Conservation (phyloP, 2,888 invertebrate genomes). For the Cartodere bifasciata region DNA sequence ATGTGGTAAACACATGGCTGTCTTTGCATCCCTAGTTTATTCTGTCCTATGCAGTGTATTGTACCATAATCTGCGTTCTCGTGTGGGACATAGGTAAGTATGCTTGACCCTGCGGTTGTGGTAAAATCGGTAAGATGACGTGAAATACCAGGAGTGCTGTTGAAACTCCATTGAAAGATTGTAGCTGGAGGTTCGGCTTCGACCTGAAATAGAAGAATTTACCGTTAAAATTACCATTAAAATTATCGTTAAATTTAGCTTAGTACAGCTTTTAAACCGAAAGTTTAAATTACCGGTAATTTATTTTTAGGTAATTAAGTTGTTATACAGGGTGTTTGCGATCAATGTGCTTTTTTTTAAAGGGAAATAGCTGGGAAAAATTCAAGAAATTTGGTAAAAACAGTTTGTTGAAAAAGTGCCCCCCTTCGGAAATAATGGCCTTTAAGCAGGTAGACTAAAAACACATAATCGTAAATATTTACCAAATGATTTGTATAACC, state of each 20-base stretch:
- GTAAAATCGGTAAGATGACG: conserved; percentile 34
- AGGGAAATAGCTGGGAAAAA: too few relatives aligned
- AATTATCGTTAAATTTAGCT: too few relatives aligned
- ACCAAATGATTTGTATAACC: too few relatives aligned
- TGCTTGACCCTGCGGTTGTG: conserved; percentile 29
- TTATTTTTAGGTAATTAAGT: conserved; percentile 1
- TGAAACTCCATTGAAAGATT: conserved; percentile 52
- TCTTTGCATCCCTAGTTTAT: conserved; percentile 55
- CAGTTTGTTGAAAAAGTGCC: too few relatives aligned
- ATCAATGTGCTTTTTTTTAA: too few relatives aligned
- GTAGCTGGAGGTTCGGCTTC: conserved; percentile 63
- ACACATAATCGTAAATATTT: too few relatives aligned
- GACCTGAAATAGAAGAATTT: conserved; percentile 42
- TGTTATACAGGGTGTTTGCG: too few relatives aligned
- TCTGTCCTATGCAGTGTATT: conserved; percentile 62
- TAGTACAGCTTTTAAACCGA: too few relatives aligned
- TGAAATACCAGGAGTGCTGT: conserved; percentile 45
- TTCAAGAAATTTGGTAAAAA: too few relatives aligned
- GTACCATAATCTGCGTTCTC: conserved; percentile 60
- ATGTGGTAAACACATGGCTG: conserved; percentile 64
- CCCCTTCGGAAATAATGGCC: too few relatives aligned
- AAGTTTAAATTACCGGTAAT: conserved; percentile 1
- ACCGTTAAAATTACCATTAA: too few relatives aligned
- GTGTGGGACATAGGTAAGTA: conserved; percentile 42
- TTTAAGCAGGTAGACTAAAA: too few relatives aligned